These are phyloP conservation scores for Argentina silus DNA, from an alignment of 2,797 vertebrate genomes.

Conservation along the genomic window DNA sequence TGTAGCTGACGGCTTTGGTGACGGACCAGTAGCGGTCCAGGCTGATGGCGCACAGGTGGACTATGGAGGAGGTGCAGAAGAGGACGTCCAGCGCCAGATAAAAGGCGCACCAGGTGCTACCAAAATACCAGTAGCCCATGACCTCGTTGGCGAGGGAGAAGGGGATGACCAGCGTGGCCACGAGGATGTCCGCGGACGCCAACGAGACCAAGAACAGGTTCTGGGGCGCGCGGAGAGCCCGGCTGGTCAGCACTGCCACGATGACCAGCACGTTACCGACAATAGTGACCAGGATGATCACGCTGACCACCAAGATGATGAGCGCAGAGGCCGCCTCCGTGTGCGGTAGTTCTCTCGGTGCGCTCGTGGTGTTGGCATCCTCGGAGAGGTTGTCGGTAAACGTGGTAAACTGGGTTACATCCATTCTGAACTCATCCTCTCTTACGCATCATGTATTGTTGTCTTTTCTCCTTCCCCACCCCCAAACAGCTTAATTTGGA, in stretches of 20 bases:
- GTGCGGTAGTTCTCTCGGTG: constrained; percentile 62
- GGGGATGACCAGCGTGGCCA: constrained; percentile 88
- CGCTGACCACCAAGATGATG: constrained; percentile 82
- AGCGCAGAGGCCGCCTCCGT: constrained; percentile 70
- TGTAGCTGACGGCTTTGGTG: constrained; percentile 88
- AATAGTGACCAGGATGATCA: constrained; percentile 82
- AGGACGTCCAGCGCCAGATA: constrained; percentile 89
- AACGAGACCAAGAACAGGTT: constrained; percentile 91
- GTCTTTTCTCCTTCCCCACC: constrained; percentile 9
- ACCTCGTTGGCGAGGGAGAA: constrained; percentile 90
- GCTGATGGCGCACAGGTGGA: constrained; percentile 92
- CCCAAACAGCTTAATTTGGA: constrained; percentile 18
- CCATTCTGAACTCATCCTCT: constrained; percentile 66
- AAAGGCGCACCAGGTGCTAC: constrained; percentile 88
- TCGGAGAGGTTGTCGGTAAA: constrained; percentile 68
- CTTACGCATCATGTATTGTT: constrained; percentile 59
- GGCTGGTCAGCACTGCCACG: constrained; percentile 86
- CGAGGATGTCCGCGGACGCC: constrained; percentile 90
- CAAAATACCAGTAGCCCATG: constrained; percentile 94
- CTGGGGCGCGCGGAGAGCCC: constrained; percentile 87
- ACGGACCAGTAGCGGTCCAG: constrained; percentile 93
- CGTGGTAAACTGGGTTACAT: constrained; percentile 61
- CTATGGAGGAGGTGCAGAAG: constrained; percentile 91
- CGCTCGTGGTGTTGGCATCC: constrained; percentile 64
- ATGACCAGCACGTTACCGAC: constrained; percentile 88